Base-by-base conservation (phyloP, 2,113 vertebrate genomes). In the Sprattus sprattus region DNA sequence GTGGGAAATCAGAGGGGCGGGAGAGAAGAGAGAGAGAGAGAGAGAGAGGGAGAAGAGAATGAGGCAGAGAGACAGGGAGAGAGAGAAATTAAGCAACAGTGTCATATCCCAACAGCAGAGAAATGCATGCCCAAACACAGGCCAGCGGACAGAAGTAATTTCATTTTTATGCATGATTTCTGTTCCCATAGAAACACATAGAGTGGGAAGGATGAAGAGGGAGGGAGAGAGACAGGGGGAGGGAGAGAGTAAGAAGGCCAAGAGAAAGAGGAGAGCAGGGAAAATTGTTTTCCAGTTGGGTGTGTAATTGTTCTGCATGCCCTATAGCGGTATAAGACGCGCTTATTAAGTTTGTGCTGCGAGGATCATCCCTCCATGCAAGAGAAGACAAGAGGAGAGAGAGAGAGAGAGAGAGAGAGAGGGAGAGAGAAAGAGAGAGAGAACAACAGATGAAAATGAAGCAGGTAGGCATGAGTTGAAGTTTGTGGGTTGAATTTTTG, bases 101-200 rank as follows among this genome's bases (percentile, higher is more conserved):
- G 64, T 28, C 25, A 32, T 71, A 71, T 71, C 25, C 64, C 22
- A 71, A 71, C 64, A 71, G 64, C 25, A 71, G 64, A 28, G 64
- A 71, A 71, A 71, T 71, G 6, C 64, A 32, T 71, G 64, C 25
- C 64, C 7, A 32, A 71, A 71, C 25, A 71, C 25, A 71, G 64
- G 64, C 64, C 64, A 52, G 50, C 50, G 50, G 50, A 52, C 50
- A 71, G 64, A 71, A 71, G 22, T 71, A 25, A 25, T 71, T 25
- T 71, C n/a, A 25, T 71, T 71, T 71, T 25, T 71, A 71, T 71
- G 64, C 64, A 25, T 71, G 64, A 71, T 71, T 71, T 71, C 64
- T 25, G 64, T 32, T 71, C 64, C 64, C 64, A 32, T 71, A 71
- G 64, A 71, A 71, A 71, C 64, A 32, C 64, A 32, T 9, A 71